These are phyloP conservation scores for Thamnophis elegans DNA, from an alignment of 2,797 vertebrate genomes.

Conservation along the genomic window DNA sequence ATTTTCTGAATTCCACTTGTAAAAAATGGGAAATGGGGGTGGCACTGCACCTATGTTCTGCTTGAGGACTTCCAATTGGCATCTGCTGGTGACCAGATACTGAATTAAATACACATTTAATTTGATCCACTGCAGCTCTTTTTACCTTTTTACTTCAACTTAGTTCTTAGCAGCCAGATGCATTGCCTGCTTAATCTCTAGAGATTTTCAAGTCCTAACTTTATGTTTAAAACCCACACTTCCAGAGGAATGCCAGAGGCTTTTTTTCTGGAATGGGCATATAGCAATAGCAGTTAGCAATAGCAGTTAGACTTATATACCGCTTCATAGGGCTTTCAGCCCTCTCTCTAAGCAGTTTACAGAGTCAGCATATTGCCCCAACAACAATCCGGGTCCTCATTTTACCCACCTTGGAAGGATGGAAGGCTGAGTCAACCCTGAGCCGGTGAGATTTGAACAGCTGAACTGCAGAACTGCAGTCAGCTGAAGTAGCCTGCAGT, in stretches of 20 bases:
- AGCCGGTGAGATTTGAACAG: too few relatives aligned
- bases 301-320: too few relatives aligned
- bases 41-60: not conserved
- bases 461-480: too few relatives aligned
- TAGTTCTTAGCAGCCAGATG: not conserved
- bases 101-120: not conserved
- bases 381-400: too few relatives aligned
- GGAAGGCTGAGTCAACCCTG: too few relatives aligned
- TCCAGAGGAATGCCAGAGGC: constrained; percentile 9
- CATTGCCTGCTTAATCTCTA: not conserved
- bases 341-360: too few relatives aligned
- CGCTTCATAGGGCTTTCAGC: too few relatives aligned
- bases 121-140: not conserved
- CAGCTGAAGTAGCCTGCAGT: too few relatives aligned
- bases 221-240: not conserved
- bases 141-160: not conserved
- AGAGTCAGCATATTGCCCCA: too few relatives aligned
- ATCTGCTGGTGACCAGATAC: not conserved
- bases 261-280: constrained; percentile 24
- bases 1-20: not conserved
- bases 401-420: too few relatives aligned
- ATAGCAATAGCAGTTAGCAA: too few relatives aligned
- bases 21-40: not conserved
- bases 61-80: not conserved
- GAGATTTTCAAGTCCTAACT: not conserved